Evolutionary conservation across 2,113 vertebrate species (phyloP).

Genomic region (Chionomys nivalis): DNA sequence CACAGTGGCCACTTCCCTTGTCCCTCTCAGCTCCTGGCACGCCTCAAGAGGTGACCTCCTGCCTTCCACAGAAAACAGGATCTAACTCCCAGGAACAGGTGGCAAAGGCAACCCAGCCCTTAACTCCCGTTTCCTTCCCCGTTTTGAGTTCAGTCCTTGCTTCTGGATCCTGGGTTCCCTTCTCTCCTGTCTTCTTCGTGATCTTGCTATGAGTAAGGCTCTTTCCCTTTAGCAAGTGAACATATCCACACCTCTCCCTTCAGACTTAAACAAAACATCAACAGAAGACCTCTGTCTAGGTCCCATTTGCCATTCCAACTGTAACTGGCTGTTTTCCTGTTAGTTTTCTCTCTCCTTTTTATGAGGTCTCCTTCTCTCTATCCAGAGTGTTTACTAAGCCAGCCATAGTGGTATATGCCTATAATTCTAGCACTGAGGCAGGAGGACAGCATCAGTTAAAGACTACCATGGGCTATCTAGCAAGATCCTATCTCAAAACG

Average conservation of each 20-base stretch:
- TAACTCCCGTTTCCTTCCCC: background rate
- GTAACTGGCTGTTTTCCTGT: background rate
- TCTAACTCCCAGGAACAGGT: background rate
- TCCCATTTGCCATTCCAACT: background rate
- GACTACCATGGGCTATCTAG: background rate
- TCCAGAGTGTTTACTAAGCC: background rate
- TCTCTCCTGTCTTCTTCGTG: background rate
- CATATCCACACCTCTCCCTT: background rate
- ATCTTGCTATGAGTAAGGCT: background rate
- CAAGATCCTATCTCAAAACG: background rate
- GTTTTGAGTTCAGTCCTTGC: background rate
- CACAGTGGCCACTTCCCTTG: no score
- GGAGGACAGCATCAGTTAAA: background rate
- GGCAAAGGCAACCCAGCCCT: background rate
- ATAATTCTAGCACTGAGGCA: background rate
- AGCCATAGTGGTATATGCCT: background rate
- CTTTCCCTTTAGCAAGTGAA: background rate
- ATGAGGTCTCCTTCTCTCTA: background rate
- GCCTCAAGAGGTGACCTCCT: background rate
- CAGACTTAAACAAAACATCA: conserved; percentile 11
- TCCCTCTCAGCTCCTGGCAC: background rate
- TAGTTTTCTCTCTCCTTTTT: background rate
- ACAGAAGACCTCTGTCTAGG: background rate
- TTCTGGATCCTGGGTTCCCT: background rate
- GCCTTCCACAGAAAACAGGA: background rate